phyloP scores from a whole-genome alignment of 2,797 vertebrate genomes.

The Peromyscus attwateri region DNA sequence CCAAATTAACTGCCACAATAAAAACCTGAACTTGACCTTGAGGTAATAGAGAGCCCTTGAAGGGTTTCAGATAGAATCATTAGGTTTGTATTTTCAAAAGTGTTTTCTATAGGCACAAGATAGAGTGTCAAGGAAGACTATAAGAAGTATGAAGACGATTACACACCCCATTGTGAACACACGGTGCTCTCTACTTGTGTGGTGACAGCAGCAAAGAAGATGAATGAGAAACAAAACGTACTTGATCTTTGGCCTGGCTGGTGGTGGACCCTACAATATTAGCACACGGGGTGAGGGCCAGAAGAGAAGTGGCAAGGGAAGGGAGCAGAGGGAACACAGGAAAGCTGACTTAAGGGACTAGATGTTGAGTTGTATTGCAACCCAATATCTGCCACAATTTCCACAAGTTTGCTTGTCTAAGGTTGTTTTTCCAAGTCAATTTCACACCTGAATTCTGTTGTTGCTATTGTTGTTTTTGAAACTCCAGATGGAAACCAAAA shows the following conservation, averaged over 20 bases:
- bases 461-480: background rate
- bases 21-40: background rate
- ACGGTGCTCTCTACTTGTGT: background rate
- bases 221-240: background rate
- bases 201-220: background rate
- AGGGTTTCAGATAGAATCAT: background rate
- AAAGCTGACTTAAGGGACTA: background rate
- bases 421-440: conserved; percentile 24
- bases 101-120: background rate
- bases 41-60: background rate
- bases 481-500: background rate
- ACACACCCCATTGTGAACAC: background rate
- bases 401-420: background rate
- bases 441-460: background rate
- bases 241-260: background rate
- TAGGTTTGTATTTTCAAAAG: conserved; percentile 11
- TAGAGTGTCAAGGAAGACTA: background rate
- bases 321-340: background rate
- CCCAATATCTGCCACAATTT: background rate
- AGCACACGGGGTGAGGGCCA: background rate
- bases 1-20: background rate
- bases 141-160: background rate
- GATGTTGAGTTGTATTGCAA: background rate
- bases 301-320: background rate
- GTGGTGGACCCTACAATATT: background rate